phyloP scores from a whole-genome alignment of 2,888 invertebrate species.

The Lamproptera curius region DNA sequence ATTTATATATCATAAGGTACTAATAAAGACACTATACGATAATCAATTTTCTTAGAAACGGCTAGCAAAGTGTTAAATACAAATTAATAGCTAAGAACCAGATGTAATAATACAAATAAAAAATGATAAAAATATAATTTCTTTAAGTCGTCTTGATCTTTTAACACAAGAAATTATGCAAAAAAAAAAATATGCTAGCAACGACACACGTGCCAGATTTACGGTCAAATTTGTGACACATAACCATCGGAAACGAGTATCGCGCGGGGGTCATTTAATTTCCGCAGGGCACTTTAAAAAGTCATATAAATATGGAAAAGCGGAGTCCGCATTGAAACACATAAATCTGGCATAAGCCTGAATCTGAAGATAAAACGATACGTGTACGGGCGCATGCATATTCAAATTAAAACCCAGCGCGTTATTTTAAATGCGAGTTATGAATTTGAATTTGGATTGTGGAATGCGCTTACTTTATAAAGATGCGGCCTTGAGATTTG shows the following conservation, averaged over 20 bases:
- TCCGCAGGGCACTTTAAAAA: constrained; percentile 22
- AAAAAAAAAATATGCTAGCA: background rate
- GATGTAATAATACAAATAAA: too few species aligned
- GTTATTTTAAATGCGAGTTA: constrained; percentile 22
- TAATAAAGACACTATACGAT: too few species aligned
- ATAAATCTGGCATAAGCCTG: constrained; percentile 32
- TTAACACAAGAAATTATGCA: too few species aligned
- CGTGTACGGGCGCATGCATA: constrained; percentile 27
- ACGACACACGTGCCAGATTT: constrained; percentile 13
- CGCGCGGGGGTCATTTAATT: constrained; percentile 15
- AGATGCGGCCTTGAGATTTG: constrained; percentile 2
- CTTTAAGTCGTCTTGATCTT: too few species aligned
- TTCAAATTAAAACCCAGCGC: constrained; percentile 23
- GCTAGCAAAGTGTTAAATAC: too few species aligned
- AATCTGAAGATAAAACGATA: constrained; percentile 28
- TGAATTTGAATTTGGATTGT: constrained; percentile 16
- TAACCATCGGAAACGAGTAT: constrained; percentile 1
- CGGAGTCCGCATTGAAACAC: constrained; percentile 27
- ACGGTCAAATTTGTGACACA: constrained; percentile 7
- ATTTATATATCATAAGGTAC: too few species aligned
- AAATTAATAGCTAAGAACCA: too few species aligned
- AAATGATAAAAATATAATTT: too few species aligned
- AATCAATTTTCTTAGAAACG: too few species aligned
- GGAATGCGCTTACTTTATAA: constrained; percentile 8
- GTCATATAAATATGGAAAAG: constrained; percentile 24